Evolutionary conservation across 1,140 invertebrate genomes (phyloP), one percentile per base, ranked within the genome.

Genomic region (Pachyrhynchus sulphureomaculatus): DNA sequence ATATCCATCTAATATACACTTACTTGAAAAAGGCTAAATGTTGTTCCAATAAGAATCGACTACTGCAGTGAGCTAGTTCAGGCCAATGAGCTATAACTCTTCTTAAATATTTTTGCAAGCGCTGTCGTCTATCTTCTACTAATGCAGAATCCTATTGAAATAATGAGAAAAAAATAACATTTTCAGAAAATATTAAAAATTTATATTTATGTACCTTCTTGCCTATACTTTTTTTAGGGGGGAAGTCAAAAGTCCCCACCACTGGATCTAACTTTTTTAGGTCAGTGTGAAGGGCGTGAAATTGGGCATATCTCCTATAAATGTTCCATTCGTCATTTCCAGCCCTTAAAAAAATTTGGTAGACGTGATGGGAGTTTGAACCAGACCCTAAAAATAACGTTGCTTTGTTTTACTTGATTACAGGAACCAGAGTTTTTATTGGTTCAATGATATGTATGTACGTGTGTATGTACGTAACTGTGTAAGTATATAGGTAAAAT

Each of bases 271-370:
- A 83, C 76, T 92, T 94, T 70, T 91, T 93, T 17, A 95, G 76
- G 68, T 88, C 84, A 60, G 83, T 82, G 73, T 95, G 90, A 17
- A 96, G 78, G 51, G 87, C 83, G 77, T 93, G 83, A 78, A 96
- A 96, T 77, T 96, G 91, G 24, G 92, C 89, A 76, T 95, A 96
- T 72, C 94, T 82, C 67, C 93, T 82, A 72, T 95, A 96, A 26
- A 96, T 88, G 78, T 95, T 96, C 93, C 93, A 96, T 76, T 96
- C 93, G 67, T 91, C 90, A 72, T 90, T 87, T 51, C 87, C 84
- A 53, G 95, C 89, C 65, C 93, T 84, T 48, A 95, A 74, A 74
- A 92, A 95, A 68, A 95, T 90, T 84, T 96, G 89, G 77, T 95
- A 95, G 32, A 92, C 89, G 77, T 93, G 90, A 80, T 92, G 88